Evolutionary conservation across 2,888 invertebrate species (phyloP).

Genomic region (Clitarchus hookeri): DNA sequence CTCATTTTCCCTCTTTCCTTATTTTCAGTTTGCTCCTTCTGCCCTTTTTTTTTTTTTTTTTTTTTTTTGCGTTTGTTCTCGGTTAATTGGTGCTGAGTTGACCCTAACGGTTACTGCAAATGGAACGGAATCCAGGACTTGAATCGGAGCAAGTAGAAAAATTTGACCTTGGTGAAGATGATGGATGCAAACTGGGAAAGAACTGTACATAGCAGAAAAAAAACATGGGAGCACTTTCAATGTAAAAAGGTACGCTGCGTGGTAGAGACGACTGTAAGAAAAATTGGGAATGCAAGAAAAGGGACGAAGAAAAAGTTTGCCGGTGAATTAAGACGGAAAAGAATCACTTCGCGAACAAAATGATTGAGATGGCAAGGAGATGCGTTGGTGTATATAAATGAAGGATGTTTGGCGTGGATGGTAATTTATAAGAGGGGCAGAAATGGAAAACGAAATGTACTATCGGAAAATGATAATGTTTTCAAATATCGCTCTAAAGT

Average conservation of each 20-base stretch:
- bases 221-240: constrained; percentile 26
- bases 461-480: too few relatives aligned
- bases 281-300: not conserved
- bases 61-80: constrained; percentile 20
- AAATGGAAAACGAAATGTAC: not conserved
- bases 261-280: not conserved
- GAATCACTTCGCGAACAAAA: constrained; percentile 30
- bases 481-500: too few relatives aligned
- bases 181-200: constrained; percentile 22
- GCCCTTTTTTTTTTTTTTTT: not conserved
- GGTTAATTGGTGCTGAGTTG: constrained; percentile 41
- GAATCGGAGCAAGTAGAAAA: constrained; percentile 30
- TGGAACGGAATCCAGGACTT: constrained; percentile 34
- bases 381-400: constrained; percentile 18
- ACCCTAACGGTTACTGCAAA: constrained; percentile 38
- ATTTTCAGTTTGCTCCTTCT: constrained; percentile 25
- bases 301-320: constrained; percentile 32
- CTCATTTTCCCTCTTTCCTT: constrained; percentile 28
- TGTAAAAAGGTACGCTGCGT: constrained; percentile 29
- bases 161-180: not conserved
- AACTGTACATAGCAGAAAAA: constrained; percentile 35
- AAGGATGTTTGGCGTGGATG: not conserved
- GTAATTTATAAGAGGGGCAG: not conserved
- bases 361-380: constrained; percentile 35
- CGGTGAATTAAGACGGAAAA: constrained; percentile 21